A percentile compares a stretch with the other conserved stretches of the same genome.
phyloP scores from a whole-genome alignment of 2,113 vertebrate species.

The Sceloporus tristichus region DNA sequence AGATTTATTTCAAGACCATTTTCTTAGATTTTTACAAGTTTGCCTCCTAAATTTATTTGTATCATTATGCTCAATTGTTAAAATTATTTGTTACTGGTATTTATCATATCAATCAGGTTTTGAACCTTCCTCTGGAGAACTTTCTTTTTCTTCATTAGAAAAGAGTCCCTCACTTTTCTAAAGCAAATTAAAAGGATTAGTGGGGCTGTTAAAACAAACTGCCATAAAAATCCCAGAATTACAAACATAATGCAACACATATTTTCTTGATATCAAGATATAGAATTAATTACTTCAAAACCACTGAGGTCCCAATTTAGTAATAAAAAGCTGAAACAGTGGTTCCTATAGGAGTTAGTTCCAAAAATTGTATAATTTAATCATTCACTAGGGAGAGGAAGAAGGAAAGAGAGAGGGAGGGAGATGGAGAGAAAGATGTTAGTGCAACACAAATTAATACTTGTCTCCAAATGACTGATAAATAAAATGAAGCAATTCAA shows the following conservation, averaged over 20 bases:
- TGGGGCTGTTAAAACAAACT: constrained; percentile 40
- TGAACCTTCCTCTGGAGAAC: not conserved
- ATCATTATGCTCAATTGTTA: constrained; percentile 9
- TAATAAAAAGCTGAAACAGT: constrained; percentile 50
- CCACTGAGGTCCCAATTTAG: constrained; percentile 30
- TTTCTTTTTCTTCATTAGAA: constrained; percentile 2
- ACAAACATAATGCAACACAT: constrained; percentile 10
- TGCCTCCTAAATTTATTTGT: not conserved
- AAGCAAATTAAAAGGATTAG: constrained; percentile 35
- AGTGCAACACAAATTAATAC: constrained; percentile 65
- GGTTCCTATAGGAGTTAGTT: constrained; percentile 1
- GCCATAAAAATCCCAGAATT: constrained; percentile 13
- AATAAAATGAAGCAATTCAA: constrained; percentile 70
- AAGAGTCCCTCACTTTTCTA: constrained; percentile 19
- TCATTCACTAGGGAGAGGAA: constrained; percentile 36
- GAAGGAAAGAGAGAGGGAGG: constrained; percentile 9
- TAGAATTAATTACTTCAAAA: constrained; percentile 54
- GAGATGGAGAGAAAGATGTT: constrained; percentile 39
- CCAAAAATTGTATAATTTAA: constrained; percentile 47
- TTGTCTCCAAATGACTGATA: constrained; percentile 66
- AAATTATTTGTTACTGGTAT: not conserved
- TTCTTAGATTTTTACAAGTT: not conserved
- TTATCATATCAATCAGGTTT: not conserved
- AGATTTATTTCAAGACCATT: not conserved
- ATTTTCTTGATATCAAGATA: constrained; percentile 29